These are phyloP conservation scores for Solea senegalensis DNA, from an alignment of 2,113 vertebrate genomes.

Conservation along the genomic window DNA sequence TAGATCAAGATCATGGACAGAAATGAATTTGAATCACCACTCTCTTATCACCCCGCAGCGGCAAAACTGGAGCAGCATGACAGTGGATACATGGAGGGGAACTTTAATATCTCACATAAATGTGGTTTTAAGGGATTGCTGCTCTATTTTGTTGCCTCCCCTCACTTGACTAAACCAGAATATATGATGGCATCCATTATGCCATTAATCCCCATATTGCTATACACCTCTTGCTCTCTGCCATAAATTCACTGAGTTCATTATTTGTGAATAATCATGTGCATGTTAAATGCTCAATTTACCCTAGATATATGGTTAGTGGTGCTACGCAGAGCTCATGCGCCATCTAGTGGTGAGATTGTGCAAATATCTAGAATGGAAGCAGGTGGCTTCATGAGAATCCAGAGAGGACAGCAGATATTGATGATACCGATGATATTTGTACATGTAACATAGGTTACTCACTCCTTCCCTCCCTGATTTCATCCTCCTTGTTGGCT, in stretches of 20 bases:
- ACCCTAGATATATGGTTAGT: neutral
- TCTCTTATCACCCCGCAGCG: slow-evolving; percentile 54
- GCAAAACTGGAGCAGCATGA: slow-evolving; percentile 60
- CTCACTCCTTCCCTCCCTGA: no score
- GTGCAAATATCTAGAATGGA: neutral
- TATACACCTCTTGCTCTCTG: slow-evolving; percentile 12
- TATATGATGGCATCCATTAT: neutral
- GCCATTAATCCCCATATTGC: neutral
- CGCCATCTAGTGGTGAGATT: slow-evolving; percentile 67
- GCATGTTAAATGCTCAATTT: slow-evolving; percentile 44
- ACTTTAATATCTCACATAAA: slow-evolving; percentile 49
- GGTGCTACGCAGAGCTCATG: slow-evolving; percentile 13
- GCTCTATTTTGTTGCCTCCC: slow-evolving; percentile 2
- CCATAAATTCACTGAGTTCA: slow-evolving; percentile 25
- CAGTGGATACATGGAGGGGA: slow-evolving; percentile 44
- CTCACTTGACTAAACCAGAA: slow-evolving; percentile 17
- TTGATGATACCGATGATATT: no score
- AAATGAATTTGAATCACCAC: slow-evolving; percentile 73
- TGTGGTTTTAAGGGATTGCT: slow-evolving; percentile 2
- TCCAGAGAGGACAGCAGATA: no score
- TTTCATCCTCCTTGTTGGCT: no score
- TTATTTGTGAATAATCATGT: slow-evolving; percentile 38
- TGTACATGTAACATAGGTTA: no score
- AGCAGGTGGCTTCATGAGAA: no score
- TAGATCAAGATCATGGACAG: slow-evolving; percentile 75